These are phyloP conservation scores for roundworm (Caenorhabditis elegans) DNA, from an alignment of 1,140 invertebrate species.

Conservation along the genomic window DNA sequence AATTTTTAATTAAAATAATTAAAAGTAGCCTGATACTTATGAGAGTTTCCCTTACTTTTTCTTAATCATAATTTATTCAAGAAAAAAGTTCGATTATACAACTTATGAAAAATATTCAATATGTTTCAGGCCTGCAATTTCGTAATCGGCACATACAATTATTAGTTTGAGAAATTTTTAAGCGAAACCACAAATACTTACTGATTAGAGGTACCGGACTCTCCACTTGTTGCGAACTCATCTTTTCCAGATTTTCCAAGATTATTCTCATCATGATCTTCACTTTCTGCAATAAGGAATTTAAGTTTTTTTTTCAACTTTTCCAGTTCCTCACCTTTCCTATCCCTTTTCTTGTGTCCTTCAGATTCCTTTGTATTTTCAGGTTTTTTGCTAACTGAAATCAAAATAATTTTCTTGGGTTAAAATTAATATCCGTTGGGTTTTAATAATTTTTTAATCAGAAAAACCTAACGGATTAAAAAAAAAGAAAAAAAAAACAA, in stretches of 20 bases:
- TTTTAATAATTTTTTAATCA: too few relatives aligned
- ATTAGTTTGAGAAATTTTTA: neutral
- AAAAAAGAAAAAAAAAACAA: neutral
- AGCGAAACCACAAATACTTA: neutral
- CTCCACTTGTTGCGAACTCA: neutral
- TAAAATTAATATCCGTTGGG: too few relatives aligned
- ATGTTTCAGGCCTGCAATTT: too few relatives aligned
- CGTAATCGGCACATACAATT: too few relatives aligned
- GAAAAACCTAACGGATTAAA: too few relatives aligned
- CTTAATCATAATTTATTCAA: too few relatives aligned
- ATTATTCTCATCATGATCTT: neutral
- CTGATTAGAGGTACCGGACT: neutral
- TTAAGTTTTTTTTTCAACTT: neutral
- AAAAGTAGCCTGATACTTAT: too few relatives aligned
- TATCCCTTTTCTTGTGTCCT: neutral
- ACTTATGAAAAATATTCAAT: too few relatives aligned
- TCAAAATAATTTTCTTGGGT: neutral
- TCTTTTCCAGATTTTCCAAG: neutral
- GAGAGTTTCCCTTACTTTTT: too few relatives aligned
- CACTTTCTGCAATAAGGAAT: neutral
- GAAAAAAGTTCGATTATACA: too few relatives aligned
- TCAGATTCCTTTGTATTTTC: neutral
- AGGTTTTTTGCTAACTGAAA: neutral
- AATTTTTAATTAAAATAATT: too few relatives aligned
- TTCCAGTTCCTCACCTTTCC: neutral